Conservation (phyloP, 2,888 invertebrate genomes). For the Sarcophaga subvicina region DNA sequence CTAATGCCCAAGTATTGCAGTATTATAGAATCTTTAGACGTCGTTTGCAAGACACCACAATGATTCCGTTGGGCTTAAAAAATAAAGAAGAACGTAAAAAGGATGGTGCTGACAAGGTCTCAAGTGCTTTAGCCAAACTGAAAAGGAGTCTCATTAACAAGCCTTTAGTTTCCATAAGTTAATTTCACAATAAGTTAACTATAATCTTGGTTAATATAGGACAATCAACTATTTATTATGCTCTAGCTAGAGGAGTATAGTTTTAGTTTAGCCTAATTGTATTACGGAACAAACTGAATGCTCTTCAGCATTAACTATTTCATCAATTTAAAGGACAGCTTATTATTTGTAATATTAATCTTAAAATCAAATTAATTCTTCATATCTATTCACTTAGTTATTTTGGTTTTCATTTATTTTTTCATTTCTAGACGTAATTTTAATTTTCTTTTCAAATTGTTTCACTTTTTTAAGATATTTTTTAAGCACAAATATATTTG, state of each 20-base stretch:
- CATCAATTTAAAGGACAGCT: background rate
- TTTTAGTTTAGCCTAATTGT: background rate
- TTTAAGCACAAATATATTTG: too few relatives aligned
- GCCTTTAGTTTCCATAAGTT: conserved; percentile 80
- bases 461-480: too few relatives aligned
- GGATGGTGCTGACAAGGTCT: conserved; percentile 58
- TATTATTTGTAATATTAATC: too few relatives aligned
- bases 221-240: conserved; percentile 24
- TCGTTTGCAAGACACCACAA: conserved; percentile 85
- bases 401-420: too few relatives aligned
- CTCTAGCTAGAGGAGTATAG: background rate
- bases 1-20: conserved; percentile 90
- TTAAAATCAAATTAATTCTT: too few relatives aligned
- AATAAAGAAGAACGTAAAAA: conserved; percentile 74
- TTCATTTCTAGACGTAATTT: too few relatives aligned
- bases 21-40: conserved; percentile 90
- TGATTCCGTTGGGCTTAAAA: conserved; percentile 85
- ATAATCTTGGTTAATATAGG: background rate
- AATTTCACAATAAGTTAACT: conserved; percentile 5
- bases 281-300: background rate
- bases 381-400: too few relatives aligned
- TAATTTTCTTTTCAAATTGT: too few relatives aligned
- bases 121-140: conserved; percentile 77
- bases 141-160: conserved; percentile 81
- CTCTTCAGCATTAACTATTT: background rate